phyloP scores from a whole-genome alignment of 2,113 vertebrate species.

The Scopus umbretta region DNA sequence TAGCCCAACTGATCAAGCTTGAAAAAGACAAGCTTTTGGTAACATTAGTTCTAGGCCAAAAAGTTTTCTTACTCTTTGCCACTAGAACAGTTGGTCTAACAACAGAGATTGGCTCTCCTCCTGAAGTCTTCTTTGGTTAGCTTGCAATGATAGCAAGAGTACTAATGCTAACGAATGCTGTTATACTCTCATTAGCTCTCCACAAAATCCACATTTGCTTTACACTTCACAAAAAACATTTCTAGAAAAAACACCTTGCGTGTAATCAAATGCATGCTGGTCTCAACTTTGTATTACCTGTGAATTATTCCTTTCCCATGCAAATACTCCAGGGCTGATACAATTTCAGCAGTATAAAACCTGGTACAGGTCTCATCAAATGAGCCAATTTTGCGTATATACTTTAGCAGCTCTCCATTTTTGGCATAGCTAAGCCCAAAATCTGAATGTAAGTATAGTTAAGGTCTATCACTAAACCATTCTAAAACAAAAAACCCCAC shows the following conservation, averaged over 20 bases:
- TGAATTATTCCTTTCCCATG: conserved; percentile 97
- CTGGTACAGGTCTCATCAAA: conserved; percentile 98
- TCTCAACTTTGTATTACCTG: conserved; percentile 76
- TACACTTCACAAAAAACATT: not conserved
- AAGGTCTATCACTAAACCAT: conserved; percentile 58
- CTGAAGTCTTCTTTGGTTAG: not conserved
- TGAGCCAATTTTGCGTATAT: conserved; percentile 98
- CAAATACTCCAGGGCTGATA: conserved; percentile 93
- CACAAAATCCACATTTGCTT: not conserved
- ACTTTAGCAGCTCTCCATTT: conserved; percentile 97
- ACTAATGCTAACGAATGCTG: not conserved
- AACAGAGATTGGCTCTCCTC: not conserved
- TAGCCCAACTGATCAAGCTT: not conserved
- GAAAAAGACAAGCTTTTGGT: not conserved
- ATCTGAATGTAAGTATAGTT: conserved; percentile 76
- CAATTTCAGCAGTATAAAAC: conserved; percentile 97
- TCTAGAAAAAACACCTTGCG: not conserved
- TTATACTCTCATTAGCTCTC: not conserved
- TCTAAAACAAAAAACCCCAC: not conserved
- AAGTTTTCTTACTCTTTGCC: not conserved
- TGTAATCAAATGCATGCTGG: not conserved
- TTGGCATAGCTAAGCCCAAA: conserved; percentile 99
- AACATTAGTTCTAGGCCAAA: not conserved
- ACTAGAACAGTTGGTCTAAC: not conserved
- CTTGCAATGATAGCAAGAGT: not conserved